Evolutionary conservation across 2,888 invertebrate genomes (phyloP), one percentile per base, ranked within the genome.

Genomic region (Spodoptera picta): DNA sequence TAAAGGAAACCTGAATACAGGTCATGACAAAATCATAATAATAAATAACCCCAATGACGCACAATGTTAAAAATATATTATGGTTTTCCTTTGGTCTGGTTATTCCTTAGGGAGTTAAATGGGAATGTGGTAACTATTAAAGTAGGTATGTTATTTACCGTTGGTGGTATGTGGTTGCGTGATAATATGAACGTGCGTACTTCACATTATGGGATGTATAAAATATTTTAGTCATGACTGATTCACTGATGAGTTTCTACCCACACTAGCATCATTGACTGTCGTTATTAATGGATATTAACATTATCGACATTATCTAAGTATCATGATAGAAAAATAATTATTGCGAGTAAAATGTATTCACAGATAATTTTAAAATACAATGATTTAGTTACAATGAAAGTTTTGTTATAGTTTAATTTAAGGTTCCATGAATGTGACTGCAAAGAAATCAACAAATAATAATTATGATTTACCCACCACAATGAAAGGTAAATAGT

Each of bases 181-280:
- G 62, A 65, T 53, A 50, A 55, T 54, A 56, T 65, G 31, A 24
- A 46, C 23, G 4, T 51, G 46, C 10, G n/a, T 31, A 57, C 52
- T n/a, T 46, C 57, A 27, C 43, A 47, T 48, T 48, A 54, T 53
- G 45, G 53, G 49, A 67, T 42, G 44, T 62, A 63, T 69, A 57
- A 55, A 62, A 74, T 76, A 60, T 63, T 69, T 70, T 61, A 72
- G 60, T 65, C 68, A 65, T 75, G 59, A 58, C 59, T 79, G 77
- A 75, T 67, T 69, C 80, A 75, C 49, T 42, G 59, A 62, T 72
- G 69, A 71, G 64, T 63, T 60, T 46, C 64, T 63, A 47, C 57
- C 48, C 42, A 65, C 63, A 72, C 65, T 57, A 65, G 47, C 54
- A 72, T 57, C 63, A 69, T 65, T 62, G 60, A 59, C 54, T 43